phyloP scores from a whole-genome alignment of 2,888 invertebrate genomes.

The Plusia festucae region DNA sequence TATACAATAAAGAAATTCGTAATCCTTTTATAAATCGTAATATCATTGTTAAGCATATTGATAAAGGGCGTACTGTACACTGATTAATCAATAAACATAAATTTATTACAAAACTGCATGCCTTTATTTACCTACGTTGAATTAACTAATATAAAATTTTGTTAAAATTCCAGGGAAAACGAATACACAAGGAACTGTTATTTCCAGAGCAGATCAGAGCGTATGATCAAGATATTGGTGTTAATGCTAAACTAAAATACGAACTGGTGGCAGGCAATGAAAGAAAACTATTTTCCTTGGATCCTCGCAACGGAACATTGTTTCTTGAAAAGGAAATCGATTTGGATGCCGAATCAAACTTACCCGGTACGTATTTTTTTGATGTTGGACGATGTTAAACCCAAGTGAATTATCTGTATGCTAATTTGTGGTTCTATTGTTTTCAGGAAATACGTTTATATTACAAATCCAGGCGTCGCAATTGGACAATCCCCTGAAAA shows the following conservation, averaged over 20 bases:
- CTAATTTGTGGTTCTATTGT: background rate
- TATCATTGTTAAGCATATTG: too few relatives aligned
- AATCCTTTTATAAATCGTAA: too few relatives aligned
- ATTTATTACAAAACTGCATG: too few relatives aligned
- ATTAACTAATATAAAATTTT: background rate
- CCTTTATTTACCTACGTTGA: too few relatives aligned
- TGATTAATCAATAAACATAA: too few relatives aligned
- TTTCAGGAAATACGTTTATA: conserved; percentile 91
- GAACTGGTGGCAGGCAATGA: conserved; percentile 95
- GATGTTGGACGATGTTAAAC: too few relatives aligned
- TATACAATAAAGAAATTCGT: too few relatives aligned
- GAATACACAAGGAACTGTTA: conserved; percentile 92
- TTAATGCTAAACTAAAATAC: conserved; percentile 93
- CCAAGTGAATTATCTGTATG: too few relatives aligned
- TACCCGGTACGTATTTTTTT: conserved; percentile 88
- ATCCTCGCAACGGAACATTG: conserved; percentile 92
- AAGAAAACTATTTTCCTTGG: conserved; percentile 92
- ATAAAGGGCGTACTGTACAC: too few relatives aligned
- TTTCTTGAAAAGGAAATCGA: conserved; percentile 95
- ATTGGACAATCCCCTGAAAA: conserved; percentile 93
- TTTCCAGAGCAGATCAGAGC: conserved; percentile 93
- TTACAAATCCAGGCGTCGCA: conserved; percentile 94
- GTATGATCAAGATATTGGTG: conserved; percentile 93
- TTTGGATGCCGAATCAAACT: conserved; percentile 91
- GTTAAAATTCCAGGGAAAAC: conserved; percentile 89